These are phyloP conservation scores for Actenoides lindsayi DNA, from an alignment of 2,113 vertebrate species.

Conservation along the genomic window DNA sequence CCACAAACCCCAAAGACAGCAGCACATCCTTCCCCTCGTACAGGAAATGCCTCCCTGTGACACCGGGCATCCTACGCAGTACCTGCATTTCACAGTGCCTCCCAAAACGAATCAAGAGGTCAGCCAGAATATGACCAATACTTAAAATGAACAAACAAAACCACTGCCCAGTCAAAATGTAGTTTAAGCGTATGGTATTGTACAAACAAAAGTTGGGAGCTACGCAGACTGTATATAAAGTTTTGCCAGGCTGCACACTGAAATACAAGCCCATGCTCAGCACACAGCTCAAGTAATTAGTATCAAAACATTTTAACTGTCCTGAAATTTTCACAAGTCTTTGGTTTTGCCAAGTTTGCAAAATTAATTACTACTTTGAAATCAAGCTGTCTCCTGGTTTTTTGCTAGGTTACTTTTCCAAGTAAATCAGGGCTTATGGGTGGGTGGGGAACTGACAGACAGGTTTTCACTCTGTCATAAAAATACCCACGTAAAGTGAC, in stretches of 20 bases:
- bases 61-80: background rate
- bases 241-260: background rate
- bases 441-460: background rate
- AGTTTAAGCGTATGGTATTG: fast-evolving
- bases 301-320: background rate
- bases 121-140: background rate
- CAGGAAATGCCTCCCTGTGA: background rate
- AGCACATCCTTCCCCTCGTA: background rate
- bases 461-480: background rate
- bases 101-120: background rate
- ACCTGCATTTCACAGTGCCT: background rate
- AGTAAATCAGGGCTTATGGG: background rate
- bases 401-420: background rate
- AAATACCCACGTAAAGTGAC: background rate
- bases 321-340: background rate
- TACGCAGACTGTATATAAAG: too few relatives aligned
- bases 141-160: background rate
- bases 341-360: background rate
- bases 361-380: background rate
- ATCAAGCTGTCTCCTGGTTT: background rate
- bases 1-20: background rate
- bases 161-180: background rate
- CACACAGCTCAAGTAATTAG: background rate
- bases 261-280: background rate
- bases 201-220: background rate